Base-by-base conservation (phyloP, 92 coral and sea anemone genomes). In the Porites evermanni region DNA sequence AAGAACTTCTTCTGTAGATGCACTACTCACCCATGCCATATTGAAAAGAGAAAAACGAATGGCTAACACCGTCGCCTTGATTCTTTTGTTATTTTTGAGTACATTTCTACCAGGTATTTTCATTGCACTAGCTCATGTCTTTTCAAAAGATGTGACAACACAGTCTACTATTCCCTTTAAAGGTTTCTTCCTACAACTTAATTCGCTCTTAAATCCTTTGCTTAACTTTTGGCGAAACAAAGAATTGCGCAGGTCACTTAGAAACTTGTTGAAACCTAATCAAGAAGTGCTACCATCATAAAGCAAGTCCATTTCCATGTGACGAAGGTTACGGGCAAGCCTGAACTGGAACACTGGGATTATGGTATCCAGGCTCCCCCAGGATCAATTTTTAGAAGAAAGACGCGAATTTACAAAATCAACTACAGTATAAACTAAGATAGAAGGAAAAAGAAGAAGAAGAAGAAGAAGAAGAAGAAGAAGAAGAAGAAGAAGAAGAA, bases 71-170 rank as follows among this genome's bases (percentile, higher is more conserved):
- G 77, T 73, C 51, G 77, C 54, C 8, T 73, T 47, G 54, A 73
- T 73, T 38, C 77, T 73, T 9, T 50, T 73, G 77, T 2, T 73
- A 1, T 53, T 73, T 21, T 9, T 73, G 7, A 5, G 17, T 16
- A 74, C 79, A 53, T 74, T 74, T n/a, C 64, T 74, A 6, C 79
- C 79, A 74, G 79, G 21, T 8, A 7, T 74, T 53, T 17, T 74
- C 4, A 7, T 21, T 18, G 18, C 38, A 53, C 23, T 53, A 56
- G 18, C 54, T 74, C 51, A 56, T 56, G 61, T 19, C 26, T 3
- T 16, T 38, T 10, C 17, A 53, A 74, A 7, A 12, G 65, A 38
- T 21, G 16, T 53, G n/a, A 8, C 8, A 19, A 7, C 6, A 10
- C 64, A 11, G 6, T 7, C 65, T n/a, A 16, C 12, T 53, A 1